A percentile compares a stretch with the other conserved stretches of the same genome.
These are phyloP conservation scores for Drosophila trichaetosa DNA, from an alignment of 2,888 invertebrate species.

Conservation along the genomic window DNA sequence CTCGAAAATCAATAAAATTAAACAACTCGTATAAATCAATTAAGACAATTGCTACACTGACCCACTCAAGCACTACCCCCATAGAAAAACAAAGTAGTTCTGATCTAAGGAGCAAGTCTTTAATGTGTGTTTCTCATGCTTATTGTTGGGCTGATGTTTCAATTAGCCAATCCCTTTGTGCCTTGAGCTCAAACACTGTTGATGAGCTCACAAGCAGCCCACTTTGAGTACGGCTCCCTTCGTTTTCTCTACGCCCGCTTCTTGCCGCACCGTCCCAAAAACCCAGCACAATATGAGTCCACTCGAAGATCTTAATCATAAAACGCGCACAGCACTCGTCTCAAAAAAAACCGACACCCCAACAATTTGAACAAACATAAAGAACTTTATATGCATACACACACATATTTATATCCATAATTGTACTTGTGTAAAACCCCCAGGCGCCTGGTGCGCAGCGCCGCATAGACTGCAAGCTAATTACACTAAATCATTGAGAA, in stretches of 20 bases:
- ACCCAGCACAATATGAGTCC: constrained; percentile 38
- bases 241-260: constrained; percentile 48
- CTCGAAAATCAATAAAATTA: background rate
- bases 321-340: constrained; percentile 36
- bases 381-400: constrained; percentile 14
- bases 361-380: constrained; percentile 22
- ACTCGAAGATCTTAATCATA: constrained; percentile 72
- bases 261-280: constrained; percentile 8
- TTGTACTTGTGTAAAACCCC: constrained; percentile 31
- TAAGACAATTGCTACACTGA: constrained; percentile 7
- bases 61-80: constrained; percentile 26
- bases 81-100: constrained; percentile 4
- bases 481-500: constrained; percentile 74
- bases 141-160: constrained; percentile 44
- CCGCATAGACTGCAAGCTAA: constrained; percentile 58
- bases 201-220: constrained; percentile 77
- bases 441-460: constrained; percentile 50
- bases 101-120: constrained; percentile 23
- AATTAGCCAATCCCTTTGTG: constrained; percentile 65
- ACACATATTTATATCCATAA: constrained; percentile 3
- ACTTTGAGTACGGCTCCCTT: constrained; percentile 50
- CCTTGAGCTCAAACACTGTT: constrained; percentile 38
- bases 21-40: constrained; percentile 7
- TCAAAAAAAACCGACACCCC: constrained; percentile 36
- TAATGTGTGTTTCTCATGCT: constrained; percentile 41